phyloP scores from a whole-genome alignment of 2,113 vertebrate species.

The Uropsilus gracilis region DNA sequence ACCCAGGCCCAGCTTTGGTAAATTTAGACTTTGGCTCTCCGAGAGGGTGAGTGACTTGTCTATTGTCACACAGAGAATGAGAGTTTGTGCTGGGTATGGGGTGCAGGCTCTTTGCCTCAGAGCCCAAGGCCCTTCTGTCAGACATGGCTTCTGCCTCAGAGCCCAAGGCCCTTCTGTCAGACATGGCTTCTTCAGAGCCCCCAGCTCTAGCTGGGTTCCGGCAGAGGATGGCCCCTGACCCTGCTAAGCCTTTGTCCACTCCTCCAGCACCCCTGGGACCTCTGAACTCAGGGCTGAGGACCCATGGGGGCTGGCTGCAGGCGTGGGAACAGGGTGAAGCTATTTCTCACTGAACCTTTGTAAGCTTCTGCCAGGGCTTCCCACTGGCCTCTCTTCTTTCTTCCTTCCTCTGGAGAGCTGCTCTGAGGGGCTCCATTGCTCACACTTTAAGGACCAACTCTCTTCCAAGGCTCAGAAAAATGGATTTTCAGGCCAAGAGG shows the following conservation, averaged over 20 bases:
- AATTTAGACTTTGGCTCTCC: background rate
- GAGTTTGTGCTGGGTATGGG: background rate
- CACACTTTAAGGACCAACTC: background rate
- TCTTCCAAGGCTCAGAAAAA: background rate
- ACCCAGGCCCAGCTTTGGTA: background rate
- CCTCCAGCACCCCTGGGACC: conserved; percentile 20
- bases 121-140: background rate
- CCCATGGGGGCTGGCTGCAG: background rate
- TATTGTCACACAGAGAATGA: background rate
- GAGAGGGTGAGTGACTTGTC: background rate
- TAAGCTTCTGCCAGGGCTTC: rapidly evolving
- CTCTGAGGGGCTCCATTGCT: background rate
- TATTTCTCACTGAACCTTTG: conserved; percentile 25
- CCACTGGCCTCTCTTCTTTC: background rate
- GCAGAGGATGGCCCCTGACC: conserved; percentile 7
- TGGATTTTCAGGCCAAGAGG: background rate
- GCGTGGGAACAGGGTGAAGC: conserved; percentile 57
- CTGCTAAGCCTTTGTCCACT: background rate
- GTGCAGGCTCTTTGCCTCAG: background rate
- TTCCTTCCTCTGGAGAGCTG: background rate
- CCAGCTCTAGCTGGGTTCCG: background rate
- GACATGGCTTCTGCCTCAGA: background rate
- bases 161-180: background rate
- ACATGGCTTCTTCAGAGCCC: background rate
- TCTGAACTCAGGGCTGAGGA: background rate